Conservation (phyloP, 2,888 invertebrate species). For the Apomyelois bistriatella region DNA sequence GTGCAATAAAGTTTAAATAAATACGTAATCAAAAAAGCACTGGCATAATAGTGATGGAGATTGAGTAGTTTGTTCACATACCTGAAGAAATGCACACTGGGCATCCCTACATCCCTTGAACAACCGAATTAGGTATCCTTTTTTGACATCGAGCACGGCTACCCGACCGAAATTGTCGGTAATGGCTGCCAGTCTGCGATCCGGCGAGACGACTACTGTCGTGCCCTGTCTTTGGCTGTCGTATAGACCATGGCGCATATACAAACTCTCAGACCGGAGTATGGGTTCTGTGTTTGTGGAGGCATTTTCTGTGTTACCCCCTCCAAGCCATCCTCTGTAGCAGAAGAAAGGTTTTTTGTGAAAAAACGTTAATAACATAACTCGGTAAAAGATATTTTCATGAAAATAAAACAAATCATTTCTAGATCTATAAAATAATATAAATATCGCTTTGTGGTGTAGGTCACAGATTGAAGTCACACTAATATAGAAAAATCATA, state of each 20-base stretch:
- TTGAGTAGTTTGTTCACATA: too few relatives aligned
- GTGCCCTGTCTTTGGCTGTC: slow-evolving; percentile 89
- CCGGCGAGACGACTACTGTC: slow-evolving; percentile 86
- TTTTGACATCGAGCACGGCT: slow-evolving; percentile 89
- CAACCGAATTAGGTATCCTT: slow-evolving; percentile 89
- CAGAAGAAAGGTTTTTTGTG: slow-evolving; percentile 4
- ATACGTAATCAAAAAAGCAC: too few relatives aligned
- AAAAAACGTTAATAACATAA: too few relatives aligned
- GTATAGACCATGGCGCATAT: slow-evolving; percentile 88
- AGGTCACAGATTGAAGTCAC: too few relatives aligned
- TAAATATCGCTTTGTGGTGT: too few relatives aligned
- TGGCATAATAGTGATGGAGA: too few relatives aligned
- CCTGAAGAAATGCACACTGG: slow-evolving; percentile 95
- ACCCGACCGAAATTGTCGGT: slow-evolving; percentile 94
- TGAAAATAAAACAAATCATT: too few relatives aligned
- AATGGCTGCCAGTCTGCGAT: slow-evolving; percentile 88
- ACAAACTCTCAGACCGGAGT: slow-evolving; percentile 85
- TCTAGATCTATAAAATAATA: too few relatives aligned
- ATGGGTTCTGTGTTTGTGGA: slow-evolving; percentile 59
- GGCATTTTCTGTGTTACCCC: slow-evolving; percentile 50
- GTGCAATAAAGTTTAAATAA: too few relatives aligned
- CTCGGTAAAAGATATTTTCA: too few relatives aligned
- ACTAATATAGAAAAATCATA: too few relatives aligned
- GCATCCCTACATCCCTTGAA: slow-evolving; percentile 99
- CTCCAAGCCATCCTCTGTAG: slow-evolving; percentile 65